Evolutionary conservation across 2,888 invertebrate genomes (phyloP).

Genomic region (Podabrus alpinus): DNA sequence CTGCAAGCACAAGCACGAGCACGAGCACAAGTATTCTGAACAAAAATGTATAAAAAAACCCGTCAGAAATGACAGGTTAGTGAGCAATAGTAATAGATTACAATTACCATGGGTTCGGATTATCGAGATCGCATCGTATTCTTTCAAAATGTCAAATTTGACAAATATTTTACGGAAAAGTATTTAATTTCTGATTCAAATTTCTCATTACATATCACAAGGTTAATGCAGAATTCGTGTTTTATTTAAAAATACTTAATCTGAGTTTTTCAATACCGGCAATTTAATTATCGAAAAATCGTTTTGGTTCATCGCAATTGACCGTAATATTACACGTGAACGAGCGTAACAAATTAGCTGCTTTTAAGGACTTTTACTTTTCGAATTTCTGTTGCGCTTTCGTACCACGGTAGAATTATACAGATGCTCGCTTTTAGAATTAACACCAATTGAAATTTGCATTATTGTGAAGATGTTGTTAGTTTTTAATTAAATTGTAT

Average conservation of each 20-base stretch:
- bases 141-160: background rate
- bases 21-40: too few relatives aligned
- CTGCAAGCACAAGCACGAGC: too few relatives aligned
- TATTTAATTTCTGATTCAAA: background rate
- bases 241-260: constrained; percentile 15
- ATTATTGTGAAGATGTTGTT: background rate
- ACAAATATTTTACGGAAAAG: background rate
- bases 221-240: constrained; percentile 8
- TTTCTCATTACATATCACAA: background rate
- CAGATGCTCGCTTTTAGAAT: background rate
- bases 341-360: constrained; percentile 16
- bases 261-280: constrained; percentile 18
- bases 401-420: background rate
- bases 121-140: background rate
- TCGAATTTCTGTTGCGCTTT: constrained; percentile 6
- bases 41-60: too few relatives aligned
- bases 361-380: constrained; percentile 15
- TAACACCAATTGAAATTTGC: background rate
- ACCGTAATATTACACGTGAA: constrained; percentile 32
- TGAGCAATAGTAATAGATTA: background rate
- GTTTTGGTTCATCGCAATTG: constrained; percentile 32
- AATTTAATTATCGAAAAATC: constrained; percentile 31
- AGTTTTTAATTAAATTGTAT: background rate
- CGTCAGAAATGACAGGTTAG: too few relatives aligned
- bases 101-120: background rate